A percentile compares a stretch with the other conserved stretches of the same genome.
These are phyloP conservation scores for Galerucella pusilla DNA, from an alignment of 2,888 invertebrate species.

Conservation along the genomic window DNA sequence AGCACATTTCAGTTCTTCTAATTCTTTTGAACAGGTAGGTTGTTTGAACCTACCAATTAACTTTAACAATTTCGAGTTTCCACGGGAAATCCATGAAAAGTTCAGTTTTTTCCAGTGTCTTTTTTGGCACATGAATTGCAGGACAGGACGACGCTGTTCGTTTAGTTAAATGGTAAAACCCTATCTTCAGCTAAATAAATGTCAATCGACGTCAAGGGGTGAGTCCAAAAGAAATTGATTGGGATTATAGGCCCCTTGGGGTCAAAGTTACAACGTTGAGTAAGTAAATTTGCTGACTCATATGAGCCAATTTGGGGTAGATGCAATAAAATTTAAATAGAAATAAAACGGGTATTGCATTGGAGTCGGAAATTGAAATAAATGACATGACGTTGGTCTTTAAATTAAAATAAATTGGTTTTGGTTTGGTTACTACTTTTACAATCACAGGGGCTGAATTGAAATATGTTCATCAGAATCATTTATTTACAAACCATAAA, in stretches of 20 bases:
- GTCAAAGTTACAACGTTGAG: constrained; percentile 18
- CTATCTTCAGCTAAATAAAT: constrained; percentile 29
- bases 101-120: no score
- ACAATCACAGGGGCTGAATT: not conserved
- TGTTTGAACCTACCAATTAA: no score
- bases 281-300: constrained; percentile 28
- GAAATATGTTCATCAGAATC: not conserved
- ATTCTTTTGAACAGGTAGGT: no score
- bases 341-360: constrained; percentile 24
- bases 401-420: constrained; percentile 12
- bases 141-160: constrained; percentile 4
- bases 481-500: no score
- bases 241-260: constrained; percentile 36
- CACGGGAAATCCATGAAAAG: no score
- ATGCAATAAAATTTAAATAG: constrained; percentile 34
- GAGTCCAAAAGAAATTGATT: constrained; percentile 38
- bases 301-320: constrained; percentile 28
- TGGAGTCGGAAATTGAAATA: constrained; percentile 28
- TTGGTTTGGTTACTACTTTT: not conserved
- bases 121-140: no score
- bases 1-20: no score
- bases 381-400: constrained; percentile 10
- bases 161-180: constrained; percentile 10
- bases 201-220: constrained; percentile 36
- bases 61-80: no score